A percentile compares a stretch with the other conserved stretches of the same genome.
Evolutionary conservation across 2,113 vertebrate species (phyloP).

Genomic region (Triplophysa dalaica): DNA sequence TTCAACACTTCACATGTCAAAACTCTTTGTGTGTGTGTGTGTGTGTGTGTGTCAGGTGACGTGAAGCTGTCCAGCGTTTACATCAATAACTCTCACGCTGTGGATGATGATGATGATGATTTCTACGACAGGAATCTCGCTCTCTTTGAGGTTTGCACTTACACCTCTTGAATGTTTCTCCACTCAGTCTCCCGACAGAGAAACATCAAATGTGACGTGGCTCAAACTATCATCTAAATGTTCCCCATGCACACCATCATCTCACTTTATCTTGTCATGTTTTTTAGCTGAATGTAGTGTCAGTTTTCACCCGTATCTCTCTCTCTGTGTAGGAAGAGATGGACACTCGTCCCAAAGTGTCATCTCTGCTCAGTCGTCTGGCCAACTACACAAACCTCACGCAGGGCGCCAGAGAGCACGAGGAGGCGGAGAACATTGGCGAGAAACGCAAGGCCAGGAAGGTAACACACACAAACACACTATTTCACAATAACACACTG

Average conservation of each 20-base stretch:
- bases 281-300: too few species aligned
- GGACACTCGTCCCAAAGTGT: constrained; percentile 92
- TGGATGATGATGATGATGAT: constrained; percentile 86
- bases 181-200: neutral
- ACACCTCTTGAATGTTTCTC: neutral
- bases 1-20: too few species aligned
- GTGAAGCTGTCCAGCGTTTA: constrained; percentile 82
- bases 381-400: constrained; percentile 92
- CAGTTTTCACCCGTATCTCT: neutral
- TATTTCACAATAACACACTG: neutral
- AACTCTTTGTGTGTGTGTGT: too few species aligned
- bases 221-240: too few species aligned
- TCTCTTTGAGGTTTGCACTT: constrained; percentile 82
- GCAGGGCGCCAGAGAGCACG: constrained; percentile 88
- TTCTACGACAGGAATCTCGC: constrained; percentile 90
- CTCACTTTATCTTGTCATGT: neutral
- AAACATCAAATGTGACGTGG: neutral
- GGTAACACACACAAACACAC: constrained; percentile 62
- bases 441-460: constrained; percentile 84
- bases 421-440: constrained; percentile 85
- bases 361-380: constrained; percentile 85
- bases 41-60: constrained; percentile 70
- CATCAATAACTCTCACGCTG: constrained; percentile 83
- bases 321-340: constrained; percentile 82
- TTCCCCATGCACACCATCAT: too few species aligned